Evolutionary conservation across 2,113 vertebrate genomes (phyloP).

Genomic region (Apteryx owenii): DNA sequence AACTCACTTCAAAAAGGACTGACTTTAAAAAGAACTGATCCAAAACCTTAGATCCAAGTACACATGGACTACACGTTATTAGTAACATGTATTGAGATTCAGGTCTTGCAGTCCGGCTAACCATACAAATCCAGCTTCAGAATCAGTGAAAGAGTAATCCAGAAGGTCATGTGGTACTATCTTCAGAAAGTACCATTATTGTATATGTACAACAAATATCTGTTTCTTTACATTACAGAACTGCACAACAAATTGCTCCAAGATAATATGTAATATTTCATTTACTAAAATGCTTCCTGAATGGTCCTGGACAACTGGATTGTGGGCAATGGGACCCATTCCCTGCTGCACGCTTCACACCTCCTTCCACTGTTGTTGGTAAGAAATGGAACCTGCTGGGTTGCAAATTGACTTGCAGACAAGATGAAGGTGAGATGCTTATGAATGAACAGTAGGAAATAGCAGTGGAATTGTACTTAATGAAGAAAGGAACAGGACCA

Average conservation of each 20-base stretch:
- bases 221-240: neutral
- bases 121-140: neutral
- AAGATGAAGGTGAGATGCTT: neutral
- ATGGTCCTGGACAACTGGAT: neutral
- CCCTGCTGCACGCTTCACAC: fast-evolving
- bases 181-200: neutral
- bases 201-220: neutral
- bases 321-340: neutral
- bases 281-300: neutral
- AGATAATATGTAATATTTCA: neutral
- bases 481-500: neutral
- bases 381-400: neutral
- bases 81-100: neutral
- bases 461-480: neutral
- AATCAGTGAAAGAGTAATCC: neutral
- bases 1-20: neutral
- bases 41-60: neutral
- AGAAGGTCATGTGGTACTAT: neutral
- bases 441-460: neutral
- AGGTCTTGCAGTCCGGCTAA: neutral
- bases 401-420: neutral
- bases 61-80: neutral
- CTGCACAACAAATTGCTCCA: neutral
- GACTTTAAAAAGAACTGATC: neutral
- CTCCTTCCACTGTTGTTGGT: neutral